Base-by-base conservation (phyloP, 2,797 vertebrate genomes). In the Urocyon cinereoargenteus region DNA sequence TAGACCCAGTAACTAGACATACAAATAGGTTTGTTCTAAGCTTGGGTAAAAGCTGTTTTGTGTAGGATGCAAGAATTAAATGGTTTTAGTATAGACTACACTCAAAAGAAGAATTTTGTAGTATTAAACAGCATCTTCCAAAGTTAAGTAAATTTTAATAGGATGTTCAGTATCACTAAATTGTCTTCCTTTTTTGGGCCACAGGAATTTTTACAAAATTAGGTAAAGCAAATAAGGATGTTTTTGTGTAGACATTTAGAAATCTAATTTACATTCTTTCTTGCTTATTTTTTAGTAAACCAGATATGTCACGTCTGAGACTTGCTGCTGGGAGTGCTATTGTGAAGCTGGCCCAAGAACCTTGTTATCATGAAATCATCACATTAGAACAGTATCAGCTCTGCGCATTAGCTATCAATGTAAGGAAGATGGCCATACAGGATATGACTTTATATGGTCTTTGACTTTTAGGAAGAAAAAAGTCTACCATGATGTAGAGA, bases 301-400 rank as follows among this genome's bases (percentile, higher is more conserved):
- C 99, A 12, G 99, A 99, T 98, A 99, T 99, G 99, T 99, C 99
- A 5, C 99, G 99, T 53, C 98, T 99, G 97, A 99, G 99, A 73
- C 99, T 99, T 96, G 99, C 99, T 70, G 99, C 99, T 4, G 99
- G 99, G 2, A 99, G 99, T 86, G 99, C 99, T 57, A 98, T 99
- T 97, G 99, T 99, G 97, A 99, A 99, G 98, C 98, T 99, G 98
- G 99, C 99, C 21, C 99, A 99, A 98, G 99, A 99, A 96, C 99
- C 99, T 31, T 99, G 99, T 98, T 99, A 99, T 97, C 99, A 99
- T 14, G 99, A 99, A 99, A 99, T 99, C 98, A 99, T 99, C 99
- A 99, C 99, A 0, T 98, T 99, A 98, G 99, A 99, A 98, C 99
- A 99, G 72, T 99, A 99, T 98, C 99, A 99, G 98, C 99, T 99